A percentile compares a stretch with the other conserved stretches of the same genome.
Conservation (phyloP, 2,113 vertebrate genomes). For the Odocoileus hemionus region DNA sequence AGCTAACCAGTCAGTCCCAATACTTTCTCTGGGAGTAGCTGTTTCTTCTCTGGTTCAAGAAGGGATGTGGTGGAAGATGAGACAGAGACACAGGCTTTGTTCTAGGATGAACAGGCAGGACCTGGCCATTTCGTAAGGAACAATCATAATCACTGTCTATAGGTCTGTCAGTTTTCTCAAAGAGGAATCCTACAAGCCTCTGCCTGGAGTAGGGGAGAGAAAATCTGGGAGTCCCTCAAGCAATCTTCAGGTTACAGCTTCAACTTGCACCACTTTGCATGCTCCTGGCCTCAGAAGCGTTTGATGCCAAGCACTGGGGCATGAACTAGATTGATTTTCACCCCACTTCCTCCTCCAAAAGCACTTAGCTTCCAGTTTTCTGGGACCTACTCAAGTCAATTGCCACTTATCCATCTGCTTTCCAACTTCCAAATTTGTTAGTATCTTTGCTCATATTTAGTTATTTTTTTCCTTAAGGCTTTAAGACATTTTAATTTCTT, state of each 20-base stretch:
- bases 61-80: background rate
- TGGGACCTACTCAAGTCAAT: background rate
- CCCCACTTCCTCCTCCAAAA: background rate
- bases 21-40: background rate
- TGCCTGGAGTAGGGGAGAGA: background rate
- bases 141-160: background rate
- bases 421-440: background rate
- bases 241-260: background rate
- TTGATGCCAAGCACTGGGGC: background rate
- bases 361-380: background rate
- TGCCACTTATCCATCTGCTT: background rate
- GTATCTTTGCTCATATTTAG: background rate
- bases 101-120: background rate
- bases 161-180: background rate
- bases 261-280: background rate
- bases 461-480: background rate
- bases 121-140: background rate
- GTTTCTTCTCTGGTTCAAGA: background rate
- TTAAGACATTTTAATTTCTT: background rate
- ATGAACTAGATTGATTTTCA: background rate
- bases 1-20: background rate
- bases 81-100: background rate
- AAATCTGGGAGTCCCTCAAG: background rate
- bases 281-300: background rate
- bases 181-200: background rate